Evolutionary conservation across 2,113 vertebrate genomes (phyloP).

Genomic region (Phaethon lepturus): DNA sequence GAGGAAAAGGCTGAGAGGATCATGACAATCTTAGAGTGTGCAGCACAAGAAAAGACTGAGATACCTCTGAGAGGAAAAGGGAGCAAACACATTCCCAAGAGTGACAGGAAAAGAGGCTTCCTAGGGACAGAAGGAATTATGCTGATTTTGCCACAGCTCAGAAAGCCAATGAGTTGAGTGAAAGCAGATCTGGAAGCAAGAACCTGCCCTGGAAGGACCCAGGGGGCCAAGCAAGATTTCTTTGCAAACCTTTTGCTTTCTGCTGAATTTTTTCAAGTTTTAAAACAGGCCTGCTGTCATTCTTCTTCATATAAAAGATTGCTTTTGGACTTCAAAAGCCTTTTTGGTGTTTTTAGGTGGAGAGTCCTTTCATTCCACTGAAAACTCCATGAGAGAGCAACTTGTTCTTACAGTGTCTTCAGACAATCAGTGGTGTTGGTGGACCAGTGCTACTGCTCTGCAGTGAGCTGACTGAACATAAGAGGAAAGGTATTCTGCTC

Average conservation of each 20-base stretch:
- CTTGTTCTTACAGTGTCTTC: not conserved
- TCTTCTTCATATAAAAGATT: not conserved
- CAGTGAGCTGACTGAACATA: not conserved
- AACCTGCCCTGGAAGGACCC: not conserved
- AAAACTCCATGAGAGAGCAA: not conserved
- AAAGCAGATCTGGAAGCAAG: not conserved
- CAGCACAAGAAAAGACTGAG: not conserved
- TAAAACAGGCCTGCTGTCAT: not conserved
- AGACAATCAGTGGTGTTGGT: rapidly evolving
- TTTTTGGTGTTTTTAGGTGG: not conserved
- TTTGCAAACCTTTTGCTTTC: not conserved
- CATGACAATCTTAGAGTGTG: not conserved
- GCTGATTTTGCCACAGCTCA: not conserved
- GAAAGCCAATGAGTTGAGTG: not conserved
- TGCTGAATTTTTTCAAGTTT: not conserved
- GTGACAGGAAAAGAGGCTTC: not conserved
- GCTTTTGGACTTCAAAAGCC: not conserved
- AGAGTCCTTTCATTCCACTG: not conserved
- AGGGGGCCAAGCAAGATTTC: not conserved
- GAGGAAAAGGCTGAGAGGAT: not conserved
- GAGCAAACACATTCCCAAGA: not conserved
- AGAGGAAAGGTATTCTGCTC: not conserved
- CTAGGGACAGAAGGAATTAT: not conserved
- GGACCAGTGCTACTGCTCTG: not conserved
- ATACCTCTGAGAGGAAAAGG: not conserved